Evolutionary conservation across 1,140 invertebrate genomes (phyloP), one percentile per base, ranked within the genome.

Genomic region (Sitophilus oryzae): DNA sequence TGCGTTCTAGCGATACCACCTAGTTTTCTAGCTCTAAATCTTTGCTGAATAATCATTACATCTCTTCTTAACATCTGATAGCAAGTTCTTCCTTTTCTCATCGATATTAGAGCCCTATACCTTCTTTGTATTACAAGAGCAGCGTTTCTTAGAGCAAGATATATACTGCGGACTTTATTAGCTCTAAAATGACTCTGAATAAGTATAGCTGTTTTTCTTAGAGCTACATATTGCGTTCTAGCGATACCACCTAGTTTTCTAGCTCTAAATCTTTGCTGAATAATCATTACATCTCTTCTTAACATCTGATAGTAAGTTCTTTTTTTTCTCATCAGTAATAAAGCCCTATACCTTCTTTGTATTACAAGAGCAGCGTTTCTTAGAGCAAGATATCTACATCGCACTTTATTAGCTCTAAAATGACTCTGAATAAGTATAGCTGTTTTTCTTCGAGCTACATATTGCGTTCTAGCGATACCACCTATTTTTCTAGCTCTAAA

Each of bases 231-330:
- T 63, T 63, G 19, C 66, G 62, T 11, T 69, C 63, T 65, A 65
- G 73, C 52, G 71, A 75, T 59, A 69, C 69, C 11, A 6, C 25
- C 25, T 30, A 30, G 18, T 41, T 30, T 56, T 9, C 22, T 37
- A 11, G 47, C 74, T 64, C 74, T 74, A 64, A 74, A 82, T 14
- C 49, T 45, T 4, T 5, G 44, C 56, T 74, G 72, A 14, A 72
- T 22, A 0, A 46, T 18, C 1, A 49, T 21, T 10, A 23, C 56
- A 4, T 41, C 67, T 63, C 36, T 56, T 64, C 47, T 71, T 4
- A 69, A 19, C 15, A 41, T 56, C 18, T 69, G 15, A 58, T 69
- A 78, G 14, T 64, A n/a, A n/a, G 42, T 34, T 20, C 67, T 64
- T 20, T 60, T 54, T 36, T 57, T 49, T 6, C 4, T 20, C 11